Conservation (phyloP, 2,888 invertebrate genomes). For the Amphiduros pacificus region DNA sequence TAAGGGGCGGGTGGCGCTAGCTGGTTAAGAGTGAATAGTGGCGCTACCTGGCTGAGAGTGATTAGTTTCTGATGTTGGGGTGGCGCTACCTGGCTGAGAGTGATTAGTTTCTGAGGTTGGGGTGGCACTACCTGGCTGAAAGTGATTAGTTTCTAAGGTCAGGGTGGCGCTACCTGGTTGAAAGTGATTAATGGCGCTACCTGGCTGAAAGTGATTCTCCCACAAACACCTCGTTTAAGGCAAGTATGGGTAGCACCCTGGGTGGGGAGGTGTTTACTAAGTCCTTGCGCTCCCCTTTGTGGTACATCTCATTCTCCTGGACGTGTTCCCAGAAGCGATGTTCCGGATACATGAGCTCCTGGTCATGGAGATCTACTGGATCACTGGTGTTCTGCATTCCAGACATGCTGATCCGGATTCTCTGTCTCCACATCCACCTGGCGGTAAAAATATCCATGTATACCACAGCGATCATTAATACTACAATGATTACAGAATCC, state of each 20-base stretch:
- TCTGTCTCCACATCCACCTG: constrained; percentile 82
- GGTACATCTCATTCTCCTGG: constrained; percentile 37
- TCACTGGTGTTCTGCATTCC: constrained; percentile 69
- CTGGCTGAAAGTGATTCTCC: constrained; percentile 92
- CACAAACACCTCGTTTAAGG: constrained; percentile 97
- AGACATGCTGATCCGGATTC: constrained; percentile 85
- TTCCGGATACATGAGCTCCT: constrained; percentile 65
- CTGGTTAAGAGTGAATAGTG: too few relatives aligned
- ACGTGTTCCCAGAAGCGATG: constrained; percentile 61
- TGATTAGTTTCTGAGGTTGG: too few relatives aligned
- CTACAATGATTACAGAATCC: too few relatives aligned
- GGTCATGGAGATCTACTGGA: constrained; percentile 75
- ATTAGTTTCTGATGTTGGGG: too few relatives aligned
- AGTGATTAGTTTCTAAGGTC: too few relatives aligned
- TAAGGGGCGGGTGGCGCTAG: too few relatives aligned
- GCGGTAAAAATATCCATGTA: too few relatives aligned
- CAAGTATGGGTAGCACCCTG: constrained; percentile 78
- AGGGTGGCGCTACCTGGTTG: too few relatives aligned
- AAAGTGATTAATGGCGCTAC: constrained; percentile 37
- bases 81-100: too few relatives aligned
- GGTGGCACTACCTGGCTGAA: too few relatives aligned
- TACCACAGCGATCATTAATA: too few relatives aligned
- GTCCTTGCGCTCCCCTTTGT: constrained; percentile 36
- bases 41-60: too few relatives aligned
- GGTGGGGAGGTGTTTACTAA: constrained; percentile 4